A percentile compares a stretch with the other conserved stretches of the same genome.
phyloP scores from a whole-genome alignment of 2,888 invertebrate species.

The Odontocerum albicorne region DNA sequence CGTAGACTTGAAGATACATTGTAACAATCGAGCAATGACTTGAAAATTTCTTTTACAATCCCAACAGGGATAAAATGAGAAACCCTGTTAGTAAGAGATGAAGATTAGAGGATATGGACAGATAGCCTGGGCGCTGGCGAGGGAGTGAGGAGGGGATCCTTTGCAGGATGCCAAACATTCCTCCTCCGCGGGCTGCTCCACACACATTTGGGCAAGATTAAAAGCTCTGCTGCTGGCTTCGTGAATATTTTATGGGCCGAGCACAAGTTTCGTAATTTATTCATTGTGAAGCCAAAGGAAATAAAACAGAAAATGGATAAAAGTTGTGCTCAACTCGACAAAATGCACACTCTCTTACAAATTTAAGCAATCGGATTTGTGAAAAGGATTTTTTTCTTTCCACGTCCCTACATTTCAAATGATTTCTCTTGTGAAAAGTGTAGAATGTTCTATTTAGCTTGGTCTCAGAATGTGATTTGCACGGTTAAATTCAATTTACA shows the following conservation, averaged over 20 bases:
- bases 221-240: slow-evolving; percentile 29
- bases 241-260: slow-evolving; percentile 31
- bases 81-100: too few relatives aligned
- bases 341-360: slow-evolving; percentile 11
- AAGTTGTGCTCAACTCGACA: slow-evolving; percentile 8
- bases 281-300: slow-evolving; percentile 21
- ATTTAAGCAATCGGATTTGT: slow-evolving; percentile 9
- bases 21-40: too few relatives aligned
- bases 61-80: too few relatives aligned
- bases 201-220: slow-evolving; percentile 28
- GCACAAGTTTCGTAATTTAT: slow-evolving; percentile 31
- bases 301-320: slow-evolving; percentile 20
- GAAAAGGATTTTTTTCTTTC: slow-evolving; percentile 6
- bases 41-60: too few relatives aligned
- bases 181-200: slow-evolving; percentile 24
- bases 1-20: too few relatives aligned
- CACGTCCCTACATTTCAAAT: too few relatives aligned
- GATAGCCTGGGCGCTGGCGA: not conserved
- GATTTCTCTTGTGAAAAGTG: too few relatives aligned
- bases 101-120: not conserved
- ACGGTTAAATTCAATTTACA: too few relatives aligned
- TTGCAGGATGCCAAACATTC: slow-evolving; percentile 21
- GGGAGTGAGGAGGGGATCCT: slow-evolving; percentile 6
- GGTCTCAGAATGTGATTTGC: too few relatives aligned
- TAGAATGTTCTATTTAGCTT: too few relatives aligned